Percentiles rank a stretch among this genome's conserved stretches.
phyloP scores from a whole-genome alignment of 2,888 invertebrate genomes.

The Slavum lentiscoides region DNA sequence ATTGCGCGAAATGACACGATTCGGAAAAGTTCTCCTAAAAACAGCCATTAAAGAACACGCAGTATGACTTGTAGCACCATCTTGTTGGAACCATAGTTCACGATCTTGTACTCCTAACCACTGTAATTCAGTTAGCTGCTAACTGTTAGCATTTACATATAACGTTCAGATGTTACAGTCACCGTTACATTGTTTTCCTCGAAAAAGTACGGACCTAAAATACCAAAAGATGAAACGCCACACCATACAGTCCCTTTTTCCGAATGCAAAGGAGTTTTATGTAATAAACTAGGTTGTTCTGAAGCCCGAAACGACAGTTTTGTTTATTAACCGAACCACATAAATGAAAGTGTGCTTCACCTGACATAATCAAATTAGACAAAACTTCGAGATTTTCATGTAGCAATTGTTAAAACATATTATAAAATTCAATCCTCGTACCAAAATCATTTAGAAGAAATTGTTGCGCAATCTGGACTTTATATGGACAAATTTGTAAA shows the following conservation, averaged over 20 bases:
- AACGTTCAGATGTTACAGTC: slow-evolving; percentile 2
- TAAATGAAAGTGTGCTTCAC: slow-evolving; percentile 36
- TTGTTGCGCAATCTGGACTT: slow-evolving; percentile 30
- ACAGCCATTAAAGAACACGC: too few relatives aligned
- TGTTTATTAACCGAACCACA: slow-evolving; percentile 21
- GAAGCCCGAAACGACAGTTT: slow-evolving; percentile 10
- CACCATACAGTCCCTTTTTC: too few relatives aligned
- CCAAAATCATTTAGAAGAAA: slow-evolving; percentile 17
- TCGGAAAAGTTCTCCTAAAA: too few relatives aligned
- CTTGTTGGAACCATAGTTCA: too few relatives aligned
- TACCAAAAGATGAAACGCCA: not conserved
- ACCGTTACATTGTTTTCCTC: slow-evolving; percentile 1
- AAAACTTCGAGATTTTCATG: slow-evolving; percentile 10
- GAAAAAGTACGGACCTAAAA: slow-evolving; percentile 4
- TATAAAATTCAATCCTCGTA: slow-evolving; percentile 38
- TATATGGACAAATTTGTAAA: slow-evolving; percentile 20
- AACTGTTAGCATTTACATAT: not conserved
- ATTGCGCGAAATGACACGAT: too few relatives aligned
- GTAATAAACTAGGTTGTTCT: not conserved
- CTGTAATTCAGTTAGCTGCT: too few relatives aligned
- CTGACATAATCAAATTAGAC: slow-evolving; percentile 30
- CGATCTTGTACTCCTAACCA: too few relatives aligned
- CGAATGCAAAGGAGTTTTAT: not conserved
- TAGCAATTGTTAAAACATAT: slow-evolving; percentile 8
- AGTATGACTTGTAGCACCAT: too few relatives aligned